A percentile compares a stretch with the other conserved stretches of the same genome.
phyloP scores from a whole-genome alignment of 2,797 vertebrate genomes.

The Gouania willdenowi region DNA sequence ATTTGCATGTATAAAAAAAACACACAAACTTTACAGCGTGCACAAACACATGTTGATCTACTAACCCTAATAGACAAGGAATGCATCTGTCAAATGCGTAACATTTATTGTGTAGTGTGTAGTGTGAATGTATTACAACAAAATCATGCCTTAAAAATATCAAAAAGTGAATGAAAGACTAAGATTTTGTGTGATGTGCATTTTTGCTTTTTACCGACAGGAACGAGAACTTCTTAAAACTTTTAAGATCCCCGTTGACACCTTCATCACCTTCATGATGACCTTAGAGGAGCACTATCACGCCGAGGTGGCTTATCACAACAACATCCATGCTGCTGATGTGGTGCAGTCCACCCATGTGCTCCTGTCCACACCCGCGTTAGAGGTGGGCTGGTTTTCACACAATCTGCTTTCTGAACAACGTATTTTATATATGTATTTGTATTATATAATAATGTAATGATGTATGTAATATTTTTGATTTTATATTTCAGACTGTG shows the following conservation, averaged over 20 bases:
- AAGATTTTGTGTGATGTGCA: background rate
- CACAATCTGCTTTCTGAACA: background rate
- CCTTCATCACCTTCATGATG: slow-evolving; percentile 89
- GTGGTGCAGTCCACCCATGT: slow-evolving; percentile 92
- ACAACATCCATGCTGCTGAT: slow-evolving; percentile 90
- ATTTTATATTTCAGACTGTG: slow-evolving; percentile 74
- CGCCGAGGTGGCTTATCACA: slow-evolving; percentile 87
- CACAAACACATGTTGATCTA: too few relatives aligned
- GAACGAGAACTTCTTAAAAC: slow-evolving; percentile 89
- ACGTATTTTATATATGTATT: too few relatives aligned
- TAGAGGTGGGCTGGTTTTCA: slow-evolving; percentile 75
- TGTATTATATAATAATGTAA: too few relatives aligned
- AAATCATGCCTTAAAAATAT: too few relatives aligned
- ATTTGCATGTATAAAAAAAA: too few relatives aligned
- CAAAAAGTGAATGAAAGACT: too few relatives aligned
- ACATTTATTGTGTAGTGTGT: too few relatives aligned
- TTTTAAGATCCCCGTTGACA: slow-evolving; percentile 85
- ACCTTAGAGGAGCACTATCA: slow-evolving; percentile 93
- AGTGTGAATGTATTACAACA: too few relatives aligned
- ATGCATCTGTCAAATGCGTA: too few relatives aligned
- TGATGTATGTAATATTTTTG: background rate
- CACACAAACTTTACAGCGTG: too few relatives aligned
- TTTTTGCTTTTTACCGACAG: slow-evolving; percentile 49
- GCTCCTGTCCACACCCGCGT: slow-evolving; percentile 86
- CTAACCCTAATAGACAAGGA: too few relatives aligned